Base-by-base conservation (phyloP, 1,140 invertebrate species). In the Eriosoma lanigerum region DNA sequence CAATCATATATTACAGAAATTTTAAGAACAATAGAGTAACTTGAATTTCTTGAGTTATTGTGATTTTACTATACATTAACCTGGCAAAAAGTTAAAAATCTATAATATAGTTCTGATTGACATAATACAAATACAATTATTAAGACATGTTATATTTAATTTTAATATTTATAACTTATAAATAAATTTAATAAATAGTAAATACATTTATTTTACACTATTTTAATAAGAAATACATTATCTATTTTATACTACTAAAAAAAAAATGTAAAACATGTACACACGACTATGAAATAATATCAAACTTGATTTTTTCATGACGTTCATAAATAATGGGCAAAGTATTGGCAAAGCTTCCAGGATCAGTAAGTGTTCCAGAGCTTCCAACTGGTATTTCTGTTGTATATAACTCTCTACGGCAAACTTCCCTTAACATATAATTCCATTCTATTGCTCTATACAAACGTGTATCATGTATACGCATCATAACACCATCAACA, bases 381-480 rank as follows among this genome's bases (percentile, higher is more conserved):
- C 60, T 56, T 60, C 75, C 75, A 78, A 78, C 75, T 29, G 58
- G 60, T 29, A 81, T 54, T 73, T 93, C 89, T 62, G 88, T 84
- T 70, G 91, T 89, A 83, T 89, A 89, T 10, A 91, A 89, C 87
- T 95, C 93, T 83, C 91, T 89, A 21, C 90, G 89, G 24, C 91
- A 93, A 82, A 88, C 93, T 85, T 96, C 94, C 83, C 92, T 88
- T 12, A 96, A 84, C 29, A 96, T 87, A 86, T 92, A 93, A 83
- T 91, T 85, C 26, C 92, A 90, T 26, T 90, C 89, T 58, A 92
- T 89, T 85, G 97, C 93, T 84, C 95, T 93, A 86, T 96, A 96
- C 83, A 97, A 89, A 82, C 98, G 89, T 0, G 97, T 98, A 86
- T 99, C 98, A 84, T 94, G 92, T 24, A 97, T 90, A 81, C 93